Conservation (phyloP, 2,888 invertebrate species). For the Sminthurinus aureus region DNA sequence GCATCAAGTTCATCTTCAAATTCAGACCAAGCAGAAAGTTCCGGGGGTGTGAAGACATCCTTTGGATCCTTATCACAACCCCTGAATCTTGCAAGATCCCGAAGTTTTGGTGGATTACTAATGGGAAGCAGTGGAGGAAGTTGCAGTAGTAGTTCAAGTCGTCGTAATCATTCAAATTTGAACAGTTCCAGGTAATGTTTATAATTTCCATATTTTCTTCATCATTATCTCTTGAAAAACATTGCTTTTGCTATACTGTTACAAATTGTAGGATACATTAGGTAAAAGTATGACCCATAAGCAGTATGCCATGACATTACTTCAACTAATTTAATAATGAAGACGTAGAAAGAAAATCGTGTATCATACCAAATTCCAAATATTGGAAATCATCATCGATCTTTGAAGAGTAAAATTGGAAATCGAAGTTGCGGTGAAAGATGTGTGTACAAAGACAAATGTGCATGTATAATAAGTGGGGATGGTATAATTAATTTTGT, state of each 20-base stretch:
- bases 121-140: slow-evolving; percentile 21
- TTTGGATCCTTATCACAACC: background rate
- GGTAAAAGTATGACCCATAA: background rate
- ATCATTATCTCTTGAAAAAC: background rate
- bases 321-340: background rate
- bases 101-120: slow-evolving; percentile 39
- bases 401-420: background rate
- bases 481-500: too few species aligned
- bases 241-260: background rate
- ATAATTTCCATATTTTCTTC: background rate
- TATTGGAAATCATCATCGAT: background rate
- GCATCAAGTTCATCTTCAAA: slow-evolving; percentile 30
- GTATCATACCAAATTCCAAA: too few species aligned
- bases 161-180: slow-evolving; percentile 15
- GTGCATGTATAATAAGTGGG: background rate
- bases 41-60: background rate
- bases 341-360: too few species aligned
- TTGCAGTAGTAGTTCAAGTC: slow-evolving; percentile 14
- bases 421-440: background rate
- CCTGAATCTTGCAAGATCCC: slow-evolving; percentile 34
- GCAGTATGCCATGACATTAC: background rate
- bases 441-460: background rate
- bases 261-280: background rate
- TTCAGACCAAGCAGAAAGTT: slow-evolving; percentile 20
- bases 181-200: background rate